Evolutionary conservation across 2,888 invertebrate genomes (phyloP), one percentile per base, ranked within the genome.

Genomic region (Lasioglossum lativentre): DNA sequence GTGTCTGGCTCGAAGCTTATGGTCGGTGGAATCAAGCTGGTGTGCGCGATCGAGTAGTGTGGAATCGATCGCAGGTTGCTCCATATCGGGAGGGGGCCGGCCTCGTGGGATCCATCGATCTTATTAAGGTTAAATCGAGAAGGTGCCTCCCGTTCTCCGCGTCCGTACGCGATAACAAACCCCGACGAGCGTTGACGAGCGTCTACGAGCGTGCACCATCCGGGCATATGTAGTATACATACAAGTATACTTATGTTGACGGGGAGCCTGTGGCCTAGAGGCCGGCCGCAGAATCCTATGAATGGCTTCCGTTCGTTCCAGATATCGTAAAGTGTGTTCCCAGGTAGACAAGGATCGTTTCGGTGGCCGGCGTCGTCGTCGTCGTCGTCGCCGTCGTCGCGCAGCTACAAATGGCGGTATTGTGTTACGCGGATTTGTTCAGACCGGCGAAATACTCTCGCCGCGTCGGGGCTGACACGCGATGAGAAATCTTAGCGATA

Each of bases 31-130:
- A 30, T 8, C 19, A 8, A 66, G 59, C 14, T 23, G 19, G 34
- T 19, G 34, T 34, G 34, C 68, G 38, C 34, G 68, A 66, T 71
- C 71, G 40, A 52, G 10, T 52, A 40, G 75, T 16, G 27, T 74
- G 45, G 52, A 78, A 71, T 74, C 81, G 80, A 59, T 52, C 52
- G 52, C 71, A 83, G 87, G 59, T 85, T 86, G 86, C 83, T 86
- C 90, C 92, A 88, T 91, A 92, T 89, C 90, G 10, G 23, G 45
- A 45, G 45, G 88, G 86, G 80, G 80, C 4, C 68, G 81, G 90
- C 91, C 92, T 91, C 93, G 87, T 81, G 92, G 92, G 92, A 93
- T 91, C 90, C 92, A 93, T 93, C 91, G 90, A 93, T 93, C 93
- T 93, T 92, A 92, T 93, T 93, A 92, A 90, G 91, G 91, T 90